Evolutionary conservation across 2,113 vertebrate genomes (phyloP).

Genomic region (Carollia perspicillata): DNA sequence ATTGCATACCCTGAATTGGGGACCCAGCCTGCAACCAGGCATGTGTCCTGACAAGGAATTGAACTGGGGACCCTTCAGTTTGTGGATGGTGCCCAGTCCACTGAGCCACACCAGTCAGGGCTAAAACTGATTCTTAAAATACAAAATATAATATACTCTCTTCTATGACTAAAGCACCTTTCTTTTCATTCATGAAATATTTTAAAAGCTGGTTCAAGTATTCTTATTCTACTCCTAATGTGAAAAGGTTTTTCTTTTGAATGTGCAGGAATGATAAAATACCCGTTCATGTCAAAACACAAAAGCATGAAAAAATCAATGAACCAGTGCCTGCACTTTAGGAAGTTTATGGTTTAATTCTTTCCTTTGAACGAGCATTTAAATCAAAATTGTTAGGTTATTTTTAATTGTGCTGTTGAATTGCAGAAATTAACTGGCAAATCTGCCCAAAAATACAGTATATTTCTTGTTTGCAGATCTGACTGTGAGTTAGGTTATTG

Average conservation of each 20-base stretch:
- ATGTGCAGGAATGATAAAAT: conserved; percentile 26
- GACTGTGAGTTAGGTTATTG: neutral
- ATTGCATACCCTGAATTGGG: no score
- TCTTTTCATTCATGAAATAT: conserved; percentile 9
- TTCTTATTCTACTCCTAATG: conserved; percentile 2
- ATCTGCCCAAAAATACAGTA: neutral
- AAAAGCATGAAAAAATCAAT: conserved; percentile 26
- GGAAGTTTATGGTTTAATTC: neutral
- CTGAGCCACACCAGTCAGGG: no score
- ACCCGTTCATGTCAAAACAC: conserved; percentile 24
- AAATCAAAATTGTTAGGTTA: conserved; percentile 28
- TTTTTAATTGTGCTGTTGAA: conserved; percentile 47
- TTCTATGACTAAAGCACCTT: neutral
- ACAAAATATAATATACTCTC: neutral
- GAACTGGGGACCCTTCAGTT: no score
- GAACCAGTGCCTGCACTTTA: conserved; percentile 5
- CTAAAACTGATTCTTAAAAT: neutral
- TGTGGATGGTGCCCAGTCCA: no score
- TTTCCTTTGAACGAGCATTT: conserved; percentile 31
- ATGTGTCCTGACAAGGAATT: no score
- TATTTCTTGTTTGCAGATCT: neutral
- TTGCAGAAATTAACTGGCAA: conserved; percentile 27
- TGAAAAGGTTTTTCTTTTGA: conserved; percentile 6
- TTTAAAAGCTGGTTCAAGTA: neutral
- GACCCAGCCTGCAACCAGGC: no score